Conservation (phyloP, 2,797 vertebrate species). For the Alosa sapidissima region DNA sequence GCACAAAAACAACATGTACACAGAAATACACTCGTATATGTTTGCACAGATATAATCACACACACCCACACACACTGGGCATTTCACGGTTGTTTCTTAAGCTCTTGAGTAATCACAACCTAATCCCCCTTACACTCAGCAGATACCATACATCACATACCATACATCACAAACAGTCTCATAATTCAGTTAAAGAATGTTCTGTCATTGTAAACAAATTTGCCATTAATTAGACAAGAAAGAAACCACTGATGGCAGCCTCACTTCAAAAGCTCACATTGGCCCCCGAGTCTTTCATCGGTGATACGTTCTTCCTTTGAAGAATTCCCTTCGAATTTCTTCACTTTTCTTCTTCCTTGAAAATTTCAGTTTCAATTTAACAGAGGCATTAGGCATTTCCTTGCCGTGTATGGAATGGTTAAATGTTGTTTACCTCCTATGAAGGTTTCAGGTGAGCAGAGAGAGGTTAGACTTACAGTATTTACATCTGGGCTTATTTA, state of each 20-base stretch:
- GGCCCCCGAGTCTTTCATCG: conserved; percentile 14
- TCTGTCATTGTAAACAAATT: conserved; percentile 12
- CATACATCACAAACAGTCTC: conserved; percentile 19
- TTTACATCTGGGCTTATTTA: no score
- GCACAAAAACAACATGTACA: no score
- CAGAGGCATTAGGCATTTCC: background rate
- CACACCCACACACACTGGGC: background rate
- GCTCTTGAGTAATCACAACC: conserved; percentile 18
- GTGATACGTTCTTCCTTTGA: conserved; percentile 2
- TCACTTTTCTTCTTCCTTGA: background rate
- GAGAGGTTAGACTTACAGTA: no score
- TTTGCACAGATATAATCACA: background rate
- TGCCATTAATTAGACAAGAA: conserved; percentile 8
- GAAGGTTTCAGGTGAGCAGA: background rate
- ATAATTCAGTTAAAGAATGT: conserved; percentile 25
- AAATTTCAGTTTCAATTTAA: background rate
- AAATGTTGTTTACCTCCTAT: background rate
- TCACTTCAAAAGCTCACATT: conserved; percentile 15
- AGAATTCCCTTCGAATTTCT: conserved; percentile 1
- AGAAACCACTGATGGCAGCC: background rate
- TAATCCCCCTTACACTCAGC: background rate
- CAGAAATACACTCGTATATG: background rate
- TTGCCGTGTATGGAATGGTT: background rate
- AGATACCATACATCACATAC: conserved; percentile 7
- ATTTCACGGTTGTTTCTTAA: conserved; percentile 15